Base-by-base conservation (phyloP, 2,113 vertebrate species). In the Zosterops japonicus region DNA sequence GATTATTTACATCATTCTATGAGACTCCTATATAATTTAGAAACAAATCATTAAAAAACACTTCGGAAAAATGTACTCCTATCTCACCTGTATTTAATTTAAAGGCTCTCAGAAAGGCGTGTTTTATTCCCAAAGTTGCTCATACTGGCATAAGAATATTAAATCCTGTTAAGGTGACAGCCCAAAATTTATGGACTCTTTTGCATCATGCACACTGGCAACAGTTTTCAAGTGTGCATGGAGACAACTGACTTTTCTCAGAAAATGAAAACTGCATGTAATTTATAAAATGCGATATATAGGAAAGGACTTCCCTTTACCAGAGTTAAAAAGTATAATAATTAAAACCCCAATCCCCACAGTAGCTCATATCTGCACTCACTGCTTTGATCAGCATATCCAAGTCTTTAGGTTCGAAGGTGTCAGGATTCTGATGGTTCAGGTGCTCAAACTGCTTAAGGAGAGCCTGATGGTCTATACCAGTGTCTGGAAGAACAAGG, bases 401-500 rank as follows among this genome's bases (percentile, higher is more conserved):
- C 95, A 99, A 98, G 96, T 99, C 99, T 72, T 98, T 99, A 87
- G 99, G 98, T 97, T 99, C 99, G 42, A 99, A 99, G 0, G 98
- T 99, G 90, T 99, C 98, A 56, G 99, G 99, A 97, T 99, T 99
- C 98, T 98, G 97, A 95, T 99, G 99, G 96, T 99, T 99, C 90
- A 99, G 96, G 89, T 99, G 99, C 88, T 99, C 99, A 96, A 99
- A 99, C 96, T 99, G 99, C 96, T 99, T 99, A 55, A 99, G 97
- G 79, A 99, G 98, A 93, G 98, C 98, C 79, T 99, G 99, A 96
- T 99, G 99, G 92, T 99, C 99, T 94, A 99, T 97, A 65, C 98
- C 98, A 81, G 95, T 94, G 91, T 98, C 98, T 98, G 96, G 60
- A 97, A 97, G 41, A 94, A 93, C 29, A 97, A 82, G 23, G 25